Conservation (phyloP, 2,113 vertebrate species). For the Oxygymnocypris stewartii region DNA sequence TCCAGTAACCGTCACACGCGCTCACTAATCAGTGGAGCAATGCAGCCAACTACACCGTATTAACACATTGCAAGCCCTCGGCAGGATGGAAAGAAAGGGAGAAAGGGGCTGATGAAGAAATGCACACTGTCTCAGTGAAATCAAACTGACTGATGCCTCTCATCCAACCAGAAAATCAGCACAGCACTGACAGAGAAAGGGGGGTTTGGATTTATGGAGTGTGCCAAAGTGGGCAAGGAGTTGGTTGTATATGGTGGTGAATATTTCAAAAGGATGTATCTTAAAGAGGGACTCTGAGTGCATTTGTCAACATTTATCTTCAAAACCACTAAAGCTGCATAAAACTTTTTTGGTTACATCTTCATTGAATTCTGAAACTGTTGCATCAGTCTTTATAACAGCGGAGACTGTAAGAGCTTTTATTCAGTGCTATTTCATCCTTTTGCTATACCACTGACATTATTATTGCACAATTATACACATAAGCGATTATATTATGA, state of each 20-base stretch:
- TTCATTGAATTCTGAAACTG: slow-evolving; percentile 13
- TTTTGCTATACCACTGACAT: neutral
- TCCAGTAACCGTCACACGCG: slow-evolving; percentile 60
- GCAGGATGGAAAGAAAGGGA: slow-evolving; percentile 55
- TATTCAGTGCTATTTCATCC: neutral
- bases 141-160: slow-evolving; percentile 60
- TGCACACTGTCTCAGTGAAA: slow-evolving; percentile 61
- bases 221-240: slow-evolving; percentile 18
- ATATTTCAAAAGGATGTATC: slow-evolving; percentile 28
- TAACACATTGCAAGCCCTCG: slow-evolving; percentile 68
- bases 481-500: neutral
- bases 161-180: slow-evolving; percentile 50
- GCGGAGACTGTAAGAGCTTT: neutral
- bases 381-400: neutral
- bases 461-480: neutral
- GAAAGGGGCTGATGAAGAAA: slow-evolving; percentile 53
- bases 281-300: neutral
- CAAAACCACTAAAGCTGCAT: neutral
- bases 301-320: slow-evolving; percentile 6
- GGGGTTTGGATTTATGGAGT: neutral
- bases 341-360: slow-evolving; percentile 9
- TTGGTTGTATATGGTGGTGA: slow-evolving; percentile 20
- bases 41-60: slow-evolving; percentile 68
- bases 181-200: slow-evolving; percentile 37
- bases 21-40: slow-evolving; percentile 69